A percentile compares a stretch with the other conserved stretches of the same genome.
phyloP scores from a whole-genome alignment of 2,888 invertebrate species.

The Tillus elongatus region DNA sequence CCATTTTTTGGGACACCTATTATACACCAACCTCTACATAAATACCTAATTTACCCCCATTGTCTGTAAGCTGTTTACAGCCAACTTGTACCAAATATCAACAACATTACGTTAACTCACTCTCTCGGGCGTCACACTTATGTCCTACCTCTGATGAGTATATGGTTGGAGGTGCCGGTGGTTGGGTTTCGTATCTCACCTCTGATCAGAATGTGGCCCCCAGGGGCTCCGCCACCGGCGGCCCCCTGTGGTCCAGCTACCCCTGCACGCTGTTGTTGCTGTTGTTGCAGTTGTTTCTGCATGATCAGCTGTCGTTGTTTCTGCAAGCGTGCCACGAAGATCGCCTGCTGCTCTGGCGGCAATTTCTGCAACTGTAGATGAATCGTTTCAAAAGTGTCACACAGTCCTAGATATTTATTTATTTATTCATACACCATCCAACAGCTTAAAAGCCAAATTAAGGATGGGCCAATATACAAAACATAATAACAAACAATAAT shows the following conservation, averaged over 20 bases:
- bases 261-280: slow-evolving; percentile 40
- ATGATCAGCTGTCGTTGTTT: slow-evolving; percentile 49
- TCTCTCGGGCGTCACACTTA: too few relatives aligned
- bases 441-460: too few relatives aligned
- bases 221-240: slow-evolving; percentile 24
- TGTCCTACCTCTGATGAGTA: slow-evolving; percentile 1
- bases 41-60: too few relatives aligned
- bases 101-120: neutral
- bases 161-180: slow-evolving; percentile 6
- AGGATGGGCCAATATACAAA: too few relatives aligned
- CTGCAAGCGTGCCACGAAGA: slow-evolving; percentile 71
- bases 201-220: slow-evolving; percentile 37
- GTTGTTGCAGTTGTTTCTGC: slow-evolving; percentile 46
- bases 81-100: too few relatives aligned
- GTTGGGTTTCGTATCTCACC: slow-evolving; percentile 20
- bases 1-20: too few relatives aligned
- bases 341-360: slow-evolving; percentile 69
- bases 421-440: too few relatives aligned
- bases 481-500: too few relatives aligned
- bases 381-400: too few relatives aligned
- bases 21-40: too few relatives aligned
- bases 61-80: too few relatives aligned
- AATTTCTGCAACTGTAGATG: slow-evolving; percentile 74
- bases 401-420: too few relatives aligned
- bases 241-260: slow-evolving; percentile 37